Evolutionary conservation across 2,888 invertebrate genomes (phyloP).

Genomic region (Heliconius charithonia): DNA sequence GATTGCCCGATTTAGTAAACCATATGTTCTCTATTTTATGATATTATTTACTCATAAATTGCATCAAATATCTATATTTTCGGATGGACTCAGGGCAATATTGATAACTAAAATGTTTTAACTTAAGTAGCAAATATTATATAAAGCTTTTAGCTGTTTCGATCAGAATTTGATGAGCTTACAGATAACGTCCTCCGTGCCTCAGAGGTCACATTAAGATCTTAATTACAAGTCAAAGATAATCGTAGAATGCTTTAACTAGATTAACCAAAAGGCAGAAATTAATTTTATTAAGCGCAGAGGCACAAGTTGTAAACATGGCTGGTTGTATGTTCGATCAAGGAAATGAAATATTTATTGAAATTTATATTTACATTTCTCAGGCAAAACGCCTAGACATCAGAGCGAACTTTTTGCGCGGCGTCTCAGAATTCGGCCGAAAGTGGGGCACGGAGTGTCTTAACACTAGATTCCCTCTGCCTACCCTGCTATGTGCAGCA

Average conservation of each 20-base stretch:
- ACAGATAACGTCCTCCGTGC: neutral
- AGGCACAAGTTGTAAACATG: no score
- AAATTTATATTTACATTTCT: no score
- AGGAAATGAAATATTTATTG: no score
- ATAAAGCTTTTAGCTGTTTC: conserved; percentile 3
- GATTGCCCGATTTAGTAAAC: neutral
- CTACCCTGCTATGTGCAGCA: no score
- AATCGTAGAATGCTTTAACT: neutral
- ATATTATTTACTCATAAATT: neutral
- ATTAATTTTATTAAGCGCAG: neutral
- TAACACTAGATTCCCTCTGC: no score
- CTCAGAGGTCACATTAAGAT: neutral
- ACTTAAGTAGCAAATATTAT: neutral
- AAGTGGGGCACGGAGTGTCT: no score
- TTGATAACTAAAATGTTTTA: conserved; percentile 1
- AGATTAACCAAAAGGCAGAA: neutral
- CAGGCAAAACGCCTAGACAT: no score
- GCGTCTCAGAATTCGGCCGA: no score
- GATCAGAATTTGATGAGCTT: neutral
- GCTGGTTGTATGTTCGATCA: no score
- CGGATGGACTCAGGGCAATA: neutral
- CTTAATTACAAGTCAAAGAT: neutral
- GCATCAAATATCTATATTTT: neutral
- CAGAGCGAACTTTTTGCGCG: no score
- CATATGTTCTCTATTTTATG: neutral